Base-by-base conservation (phyloP, 1,140 invertebrate species). In the Formica selysi region DNA sequence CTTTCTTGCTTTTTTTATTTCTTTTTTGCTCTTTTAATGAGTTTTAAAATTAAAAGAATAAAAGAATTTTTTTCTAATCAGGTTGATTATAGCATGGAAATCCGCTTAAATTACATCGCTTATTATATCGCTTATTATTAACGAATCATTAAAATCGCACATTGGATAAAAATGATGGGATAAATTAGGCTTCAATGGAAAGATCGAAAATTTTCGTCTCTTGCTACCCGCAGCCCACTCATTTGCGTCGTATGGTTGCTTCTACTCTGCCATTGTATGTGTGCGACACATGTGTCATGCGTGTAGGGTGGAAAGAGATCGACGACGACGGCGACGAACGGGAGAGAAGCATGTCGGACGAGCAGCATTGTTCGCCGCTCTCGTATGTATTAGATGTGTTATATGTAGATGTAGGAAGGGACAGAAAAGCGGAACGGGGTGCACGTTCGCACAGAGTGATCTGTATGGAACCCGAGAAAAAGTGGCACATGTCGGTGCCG, bases 401-500 rank as follows among this genome's bases (percentile, higher is more conserved):
- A 61, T 65, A 44, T 44, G 41, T 44, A 41, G 41, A 32, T 32
- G 16, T 8, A 26, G 38, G 41, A 26, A 38, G 19, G 44, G 64
- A 16, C 16, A 29, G 32, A 86, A 54, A 59, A 71, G 29, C 32
- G 76, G 38, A 54, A 44, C 22, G 26, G 32, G 22, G 22, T 26
- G 32, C 8, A 7, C n/a, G 10, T 41, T 22, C 10, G 3, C n/a
- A 36, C 11, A 51, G 26, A 16, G 3, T 3, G 11, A n/a, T 16
- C 11, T 44, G 29, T 13, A 32, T 44, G n/a, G n/a, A 67, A 38
- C 32, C 29, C 4, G 71, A 51, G 48, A 87, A 92, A 91, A 94
- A 92, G 92, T 93, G 92, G 91, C 92, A 93, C 92, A 93, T 92
- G 92, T 90, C 91, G 83, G 79, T 88, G 86, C 89, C 89, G 86